Conservation (phyloP, 2,113 vertebrate genomes). For the Periophthalmus modestus region DNA sequence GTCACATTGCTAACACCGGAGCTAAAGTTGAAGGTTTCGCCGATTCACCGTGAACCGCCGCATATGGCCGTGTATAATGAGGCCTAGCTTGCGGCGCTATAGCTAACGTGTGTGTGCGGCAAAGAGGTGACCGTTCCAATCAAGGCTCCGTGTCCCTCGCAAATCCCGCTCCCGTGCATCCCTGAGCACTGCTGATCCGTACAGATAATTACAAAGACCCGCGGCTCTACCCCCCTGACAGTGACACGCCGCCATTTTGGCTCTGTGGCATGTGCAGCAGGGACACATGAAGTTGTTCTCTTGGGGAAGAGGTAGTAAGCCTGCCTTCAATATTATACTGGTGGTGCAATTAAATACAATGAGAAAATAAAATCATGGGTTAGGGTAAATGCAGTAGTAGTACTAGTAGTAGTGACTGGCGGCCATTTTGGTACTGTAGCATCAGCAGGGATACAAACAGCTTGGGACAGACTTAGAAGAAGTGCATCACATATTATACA, state of each 20-base stretch:
- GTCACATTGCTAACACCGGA: slow-evolving; percentile 11
- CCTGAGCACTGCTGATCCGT: slow-evolving; percentile 71
- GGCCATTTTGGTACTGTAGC: neutral
- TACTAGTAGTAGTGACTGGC: neutral
- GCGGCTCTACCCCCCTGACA: slow-evolving; percentile 49
- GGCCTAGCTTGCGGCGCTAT: slow-evolving; percentile 21
- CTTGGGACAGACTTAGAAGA: no score
- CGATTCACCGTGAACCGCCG: slow-evolving; percentile 9
- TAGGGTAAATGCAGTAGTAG: neutral
- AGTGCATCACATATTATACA: no score
- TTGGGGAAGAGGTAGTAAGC: no score
- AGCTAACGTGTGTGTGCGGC: slow-evolving; percentile 27
- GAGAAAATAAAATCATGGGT: no score
- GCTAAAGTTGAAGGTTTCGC: neutral
- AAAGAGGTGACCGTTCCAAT: slow-evolving; percentile 65
- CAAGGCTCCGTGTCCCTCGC: slow-evolving; percentile 42
- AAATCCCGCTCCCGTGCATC: slow-evolving; percentile 64
- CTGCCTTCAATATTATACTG: no score
- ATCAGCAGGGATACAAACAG: neutral
- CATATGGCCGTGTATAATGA: slow-evolving; percentile 48
- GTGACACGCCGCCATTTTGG: slow-evolving; percentile 4
- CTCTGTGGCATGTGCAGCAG: neutral
- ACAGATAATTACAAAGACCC: slow-evolving; percentile 73
- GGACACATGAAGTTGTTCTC: neutral
- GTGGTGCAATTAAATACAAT: no score